phyloP scores from a whole-genome alignment of 2,113 vertebrate genomes.

The Elachura formosa region DNA sequence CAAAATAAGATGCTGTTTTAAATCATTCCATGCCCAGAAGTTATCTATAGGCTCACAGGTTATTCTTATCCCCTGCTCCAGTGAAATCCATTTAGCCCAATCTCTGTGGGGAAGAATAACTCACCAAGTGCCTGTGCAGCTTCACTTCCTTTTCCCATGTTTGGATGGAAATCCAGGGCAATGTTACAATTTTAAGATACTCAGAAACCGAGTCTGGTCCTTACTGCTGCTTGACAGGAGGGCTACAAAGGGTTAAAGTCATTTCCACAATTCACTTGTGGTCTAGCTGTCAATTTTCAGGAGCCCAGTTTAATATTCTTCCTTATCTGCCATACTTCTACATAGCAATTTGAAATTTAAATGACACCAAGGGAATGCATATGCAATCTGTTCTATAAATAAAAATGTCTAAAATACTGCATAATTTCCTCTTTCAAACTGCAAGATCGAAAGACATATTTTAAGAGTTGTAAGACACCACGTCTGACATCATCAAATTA shows the following conservation, averaged over 20 bases:
- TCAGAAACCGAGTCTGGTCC: not conserved
- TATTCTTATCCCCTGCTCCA: not conserved
- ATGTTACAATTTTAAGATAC: not conserved
- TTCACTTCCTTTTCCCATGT: not conserved
- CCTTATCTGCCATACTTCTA: not conserved
- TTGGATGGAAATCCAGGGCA: not conserved
- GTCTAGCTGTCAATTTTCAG: not conserved
- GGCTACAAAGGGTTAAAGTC: not conserved
- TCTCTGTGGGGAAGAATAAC: not conserved
- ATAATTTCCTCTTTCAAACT: not conserved
- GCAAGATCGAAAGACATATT: not conserved
- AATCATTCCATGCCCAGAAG: not conserved
- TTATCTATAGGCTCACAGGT: not conserved
- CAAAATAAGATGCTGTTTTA: not conserved
- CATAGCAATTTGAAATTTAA: slow-evolving; percentile 23
- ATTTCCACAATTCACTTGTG: not conserved
- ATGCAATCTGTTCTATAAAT: slow-evolving; percentile 15
- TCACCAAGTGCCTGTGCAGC: not conserved
- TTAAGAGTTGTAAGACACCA: slow-evolving; percentile 9
- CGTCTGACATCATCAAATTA: slow-evolving; percentile 1
- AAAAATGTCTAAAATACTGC: slow-evolving; percentile 6
- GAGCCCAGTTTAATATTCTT: not conserved
- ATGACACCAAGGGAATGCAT: not conserved
- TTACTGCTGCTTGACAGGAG: not conserved
- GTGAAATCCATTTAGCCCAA: not conserved